Evolutionary conservation across 2,797 vertebrate genomes (phyloP), one percentile per base, ranked within the genome.

Genomic region (Acomys russatus): DNA sequence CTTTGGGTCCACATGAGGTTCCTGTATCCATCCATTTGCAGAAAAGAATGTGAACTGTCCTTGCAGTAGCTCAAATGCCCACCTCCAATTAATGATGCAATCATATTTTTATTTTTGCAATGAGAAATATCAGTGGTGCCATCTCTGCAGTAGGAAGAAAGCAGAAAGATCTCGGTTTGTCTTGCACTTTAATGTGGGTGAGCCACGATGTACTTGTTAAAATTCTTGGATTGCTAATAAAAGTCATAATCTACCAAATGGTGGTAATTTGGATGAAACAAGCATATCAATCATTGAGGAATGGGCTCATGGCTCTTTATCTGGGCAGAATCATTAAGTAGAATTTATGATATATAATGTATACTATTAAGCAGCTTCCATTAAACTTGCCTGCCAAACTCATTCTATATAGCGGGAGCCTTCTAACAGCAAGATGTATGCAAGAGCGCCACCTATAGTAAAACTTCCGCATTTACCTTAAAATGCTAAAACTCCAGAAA

Each of bases 141-240:
- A 88, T 97, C 61, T 97, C 86, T 93, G 88, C 64, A 82, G n/a
- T 22, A 91, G 77, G 44, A 95, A 98, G 86, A 54, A 96, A 93
- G 95, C 5, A 68, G 95, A 97, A 96, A 95, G 49, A 97, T 97
- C 94, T 97, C 35, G 82, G 85, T 98, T 96, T 98, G 85, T 78
- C 80, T 96, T 92, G 23, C 91, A 91, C 22, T 95, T 94, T 96
- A 90, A 95, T 95, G 89, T 96, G 93, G 76, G 63, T 97, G 95
- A 97, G 61, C 79, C 94, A 95, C 83, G 91, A 97, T 97, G 93
- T 97, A 96, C 96, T 96, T 96, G 78, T 95, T 98, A 98, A 95
- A 97, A 98, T 97, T 98, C 78, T 96, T 97, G 92, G 91, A 98
- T 90, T 97, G 95, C 96, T 98, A 98, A 97, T 97, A 90, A 98